A percentile compares a stretch with the other conserved stretches of the same genome.
Evolutionary conservation across 64 coral and sea anemone genomes (phyloP).

Genomic region (Montipora cactus): DNA sequence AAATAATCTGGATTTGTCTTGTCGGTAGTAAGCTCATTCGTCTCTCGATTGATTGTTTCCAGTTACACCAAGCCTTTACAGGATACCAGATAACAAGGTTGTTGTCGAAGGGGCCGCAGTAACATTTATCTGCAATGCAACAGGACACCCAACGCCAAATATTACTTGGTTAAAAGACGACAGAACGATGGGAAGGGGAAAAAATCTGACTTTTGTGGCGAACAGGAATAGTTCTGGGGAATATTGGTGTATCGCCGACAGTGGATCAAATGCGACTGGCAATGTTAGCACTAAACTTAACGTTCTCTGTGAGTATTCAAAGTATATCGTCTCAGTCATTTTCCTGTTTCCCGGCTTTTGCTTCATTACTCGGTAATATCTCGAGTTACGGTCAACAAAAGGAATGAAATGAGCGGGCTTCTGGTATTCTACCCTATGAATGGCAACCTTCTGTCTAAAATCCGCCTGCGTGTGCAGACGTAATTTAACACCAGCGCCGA

Average conservation of each 20-base stretch:
- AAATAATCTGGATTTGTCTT: no score
- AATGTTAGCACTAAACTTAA: neutral
- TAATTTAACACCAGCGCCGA: neutral
- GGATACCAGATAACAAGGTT: neutral
- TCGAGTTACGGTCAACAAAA: no score
- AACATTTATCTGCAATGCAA: neutral
- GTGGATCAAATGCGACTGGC: neutral
- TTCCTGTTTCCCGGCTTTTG: no score
- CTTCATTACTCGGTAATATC: no score
- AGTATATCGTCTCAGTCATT: no score
- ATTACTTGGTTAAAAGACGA: conserved; percentile 3
- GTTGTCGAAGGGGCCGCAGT: neutral
- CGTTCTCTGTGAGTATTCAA: neutral
- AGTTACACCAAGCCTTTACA: neutral
- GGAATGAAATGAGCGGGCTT: no score
- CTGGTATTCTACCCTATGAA: no score
- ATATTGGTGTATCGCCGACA: conserved; percentile 23
- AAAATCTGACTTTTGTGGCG: neutral
- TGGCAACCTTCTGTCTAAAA: no score
- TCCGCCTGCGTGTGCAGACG: no score
- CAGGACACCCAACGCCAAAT: neutral
- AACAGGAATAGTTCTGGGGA: conserved; percentile 10
- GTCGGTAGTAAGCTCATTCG: neutral
- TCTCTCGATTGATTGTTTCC: neutral
- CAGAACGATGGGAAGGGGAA: neutral